phyloP scores from a whole-genome alignment of 2,888 invertebrate species.

The Agriotes lineatus region DNA sequence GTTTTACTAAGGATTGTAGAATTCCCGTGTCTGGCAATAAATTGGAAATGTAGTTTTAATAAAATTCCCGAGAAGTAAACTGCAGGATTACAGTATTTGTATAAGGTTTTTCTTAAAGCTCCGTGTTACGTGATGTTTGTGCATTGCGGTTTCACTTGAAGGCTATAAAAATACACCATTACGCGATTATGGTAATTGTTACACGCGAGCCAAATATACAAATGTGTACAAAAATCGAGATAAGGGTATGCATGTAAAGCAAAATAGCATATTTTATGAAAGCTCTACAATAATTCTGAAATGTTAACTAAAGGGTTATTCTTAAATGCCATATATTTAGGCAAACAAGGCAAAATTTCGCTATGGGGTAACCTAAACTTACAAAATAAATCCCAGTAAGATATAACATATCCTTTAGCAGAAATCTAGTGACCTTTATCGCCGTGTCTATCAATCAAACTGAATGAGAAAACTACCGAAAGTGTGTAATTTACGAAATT shows the following conservation, averaged over 20 bases:
- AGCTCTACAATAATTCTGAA: neutral
- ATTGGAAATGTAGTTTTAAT: neutral
- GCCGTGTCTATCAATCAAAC: no score
- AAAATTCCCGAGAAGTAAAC: neutral
- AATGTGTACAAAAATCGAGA: neutral
- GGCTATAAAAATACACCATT: neutral
- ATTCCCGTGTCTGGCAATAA: neutral
- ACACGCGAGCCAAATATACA: neutral
- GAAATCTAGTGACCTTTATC: no score
- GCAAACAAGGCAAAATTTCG: neutral
- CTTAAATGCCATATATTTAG: neutral
- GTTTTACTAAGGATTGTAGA: neutral
- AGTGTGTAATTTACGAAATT: no score
- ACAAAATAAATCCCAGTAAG: neutral
- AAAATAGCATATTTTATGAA: neutral
- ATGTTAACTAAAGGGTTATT: neutral
- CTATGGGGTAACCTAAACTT: neutral
- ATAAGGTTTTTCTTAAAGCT: neutral
- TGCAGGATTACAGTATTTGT: neutral
- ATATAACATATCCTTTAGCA: neutral
- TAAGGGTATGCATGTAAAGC: neutral
- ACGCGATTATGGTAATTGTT: neutral
- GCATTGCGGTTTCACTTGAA: neutral
- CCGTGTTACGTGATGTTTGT: neutral
- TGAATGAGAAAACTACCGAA: no score